Base-by-base conservation (phyloP, 1,140 invertebrate genomes). In the Cydia splendana region DNA sequence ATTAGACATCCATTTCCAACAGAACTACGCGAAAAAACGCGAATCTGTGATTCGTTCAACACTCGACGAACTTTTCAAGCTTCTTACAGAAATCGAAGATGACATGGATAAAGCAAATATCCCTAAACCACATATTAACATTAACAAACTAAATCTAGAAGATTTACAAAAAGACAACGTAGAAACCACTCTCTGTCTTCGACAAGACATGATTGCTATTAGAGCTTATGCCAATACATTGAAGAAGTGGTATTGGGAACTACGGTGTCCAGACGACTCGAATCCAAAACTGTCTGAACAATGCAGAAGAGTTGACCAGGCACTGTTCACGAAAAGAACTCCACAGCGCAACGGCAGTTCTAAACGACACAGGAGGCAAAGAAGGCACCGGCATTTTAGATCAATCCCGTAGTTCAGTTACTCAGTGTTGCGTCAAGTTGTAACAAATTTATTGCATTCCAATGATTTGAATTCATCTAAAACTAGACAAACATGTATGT, bases 131-230 rank as follows among this genome's bases (percentile, higher is more conserved):
- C 62, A 78, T 0, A 81, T 88, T 45, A 84, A 84, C 76, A 77
- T 78, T 51, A 85, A 75, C n/a, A 80, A 83, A 45, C 83, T 85
- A 79, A 86, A 87, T 71, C 69, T 91, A 6, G 82, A 88, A 30
- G 71, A 75, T 2, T 79, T 91, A 71, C 79, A 85, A 18, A 82
- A 74, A 30, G 87, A 87, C 80, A 88, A 87, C 80, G 87, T 91
- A 6, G 85, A 88, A 78, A 86, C 85, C n/a, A 87, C 87, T 2
- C 83, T 88, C 69, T 90, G 88, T 73, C 79, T 90, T 4, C 89
- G 88, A 65, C 87, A 92, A 51, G 91, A 93, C 75, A 88, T 87
- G 76, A 91, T 90, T 18, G 86, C 89, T 9, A 87, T 91, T 45
- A 87, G 90, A 77, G 88, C 85, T 4, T 93, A 92, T 76, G 86